These are phyloP conservation scores for Platyscelio sp. DNA, from an alignment of 2,888 invertebrate genomes.

Conservation along the genomic window DNA sequence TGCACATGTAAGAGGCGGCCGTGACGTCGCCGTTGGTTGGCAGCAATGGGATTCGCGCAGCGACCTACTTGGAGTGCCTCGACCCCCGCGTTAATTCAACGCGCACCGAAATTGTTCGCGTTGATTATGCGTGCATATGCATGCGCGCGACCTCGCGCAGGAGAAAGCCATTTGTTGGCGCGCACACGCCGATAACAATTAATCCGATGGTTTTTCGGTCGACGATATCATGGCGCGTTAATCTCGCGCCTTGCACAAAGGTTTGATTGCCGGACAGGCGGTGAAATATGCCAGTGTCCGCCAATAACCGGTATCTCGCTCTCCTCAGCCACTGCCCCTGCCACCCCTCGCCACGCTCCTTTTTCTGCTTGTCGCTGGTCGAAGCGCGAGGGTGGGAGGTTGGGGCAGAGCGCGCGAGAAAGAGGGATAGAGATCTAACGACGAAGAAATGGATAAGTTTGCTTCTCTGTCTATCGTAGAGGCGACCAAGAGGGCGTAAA, in stretches of 20 bases:
- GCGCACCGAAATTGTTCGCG: constrained; percentile 81
- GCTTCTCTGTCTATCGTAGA: too few species aligned
- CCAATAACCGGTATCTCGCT: constrained; percentile 82
- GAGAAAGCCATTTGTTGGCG: too few species aligned
- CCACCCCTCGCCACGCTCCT: constrained; percentile 72
- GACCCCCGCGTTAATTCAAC: constrained; percentile 84
- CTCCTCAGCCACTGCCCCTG: too few species aligned
- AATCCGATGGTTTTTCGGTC: neutral
- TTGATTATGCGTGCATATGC: constrained; percentile 72
- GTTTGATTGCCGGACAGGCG: constrained; percentile 77
- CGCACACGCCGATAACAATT: neutral
- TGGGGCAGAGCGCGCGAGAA: neutral
- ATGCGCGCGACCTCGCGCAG: constrained; percentile 15
- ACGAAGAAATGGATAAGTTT: too few species aligned
- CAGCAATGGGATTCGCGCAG: constrained; percentile 82
- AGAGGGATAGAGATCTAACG: too few species aligned
- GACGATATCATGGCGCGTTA: neutral
- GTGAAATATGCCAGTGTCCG: constrained; percentile 81
- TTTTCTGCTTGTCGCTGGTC: constrained; percentile 70
- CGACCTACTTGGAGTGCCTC: constrained; percentile 85
- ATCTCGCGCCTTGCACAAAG: constrained; percentile 12
- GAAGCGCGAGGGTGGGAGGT: constrained; percentile 20
- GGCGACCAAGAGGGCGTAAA: constrained; percentile 9
- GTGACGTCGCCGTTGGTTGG: constrained; percentile 76
- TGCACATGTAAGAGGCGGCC: too few species aligned